phyloP scores from a whole-genome alignment of 2,888 invertebrate genomes.

The Epirrhoe alternata region DNA sequence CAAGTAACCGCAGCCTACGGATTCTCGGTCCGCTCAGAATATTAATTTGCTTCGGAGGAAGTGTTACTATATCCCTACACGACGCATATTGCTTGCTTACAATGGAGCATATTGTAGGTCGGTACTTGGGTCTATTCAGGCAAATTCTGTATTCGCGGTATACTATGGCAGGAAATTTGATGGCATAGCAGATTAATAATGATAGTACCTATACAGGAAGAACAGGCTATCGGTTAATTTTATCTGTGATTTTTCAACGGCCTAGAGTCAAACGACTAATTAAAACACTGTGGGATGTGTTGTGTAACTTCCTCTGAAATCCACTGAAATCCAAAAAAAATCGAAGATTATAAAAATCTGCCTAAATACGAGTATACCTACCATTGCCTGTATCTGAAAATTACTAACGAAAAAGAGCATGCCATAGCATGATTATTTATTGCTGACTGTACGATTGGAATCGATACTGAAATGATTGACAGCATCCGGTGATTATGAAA shows the following conservation, averaged over 20 bases:
- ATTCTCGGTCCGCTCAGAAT: conserved; percentile 26
- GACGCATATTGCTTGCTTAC: conserved; percentile 12
- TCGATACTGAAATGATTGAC: not conserved
- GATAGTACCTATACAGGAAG: not conserved
- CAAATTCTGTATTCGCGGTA: not conserved
- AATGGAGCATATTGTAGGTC: conserved; percentile 7
- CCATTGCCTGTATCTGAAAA: no score
- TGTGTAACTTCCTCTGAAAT: no score
- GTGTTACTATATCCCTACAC: conserved; percentile 15
- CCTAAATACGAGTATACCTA: no score
- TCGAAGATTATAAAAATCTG: no score
- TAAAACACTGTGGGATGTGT: no score
- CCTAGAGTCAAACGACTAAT: no score
- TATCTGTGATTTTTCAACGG: no score
- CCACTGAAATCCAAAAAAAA: no score
- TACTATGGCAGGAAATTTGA: not conserved
- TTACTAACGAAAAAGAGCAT: no score
- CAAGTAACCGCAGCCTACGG: conserved; percentile 34
- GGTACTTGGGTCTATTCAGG: conserved; percentile 14
- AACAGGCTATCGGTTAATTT: not conserved
- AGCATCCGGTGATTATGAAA: not conserved
- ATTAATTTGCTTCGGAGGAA: conserved; percentile 34
- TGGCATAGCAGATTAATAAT: not conserved
- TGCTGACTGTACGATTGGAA: not conserved
- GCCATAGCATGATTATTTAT: not conserved